Conservation (phyloP, 2,797 vertebrate genomes). For the Tokudaia muenninki region DNA sequence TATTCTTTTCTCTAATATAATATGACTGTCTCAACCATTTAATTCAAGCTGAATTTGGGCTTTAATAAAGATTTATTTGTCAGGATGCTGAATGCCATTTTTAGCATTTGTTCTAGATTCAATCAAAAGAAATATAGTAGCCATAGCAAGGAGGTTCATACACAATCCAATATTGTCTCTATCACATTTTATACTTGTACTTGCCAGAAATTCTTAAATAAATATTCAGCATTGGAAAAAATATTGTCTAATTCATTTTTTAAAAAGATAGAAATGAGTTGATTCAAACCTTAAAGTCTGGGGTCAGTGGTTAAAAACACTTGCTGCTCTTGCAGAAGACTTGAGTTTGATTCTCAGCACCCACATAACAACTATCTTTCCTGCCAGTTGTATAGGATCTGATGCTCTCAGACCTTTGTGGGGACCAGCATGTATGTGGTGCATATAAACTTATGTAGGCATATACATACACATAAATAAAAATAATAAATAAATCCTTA, state of each 20-base stretch:
- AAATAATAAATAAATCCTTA: neutral
- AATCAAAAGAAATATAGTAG: slow-evolving; percentile 29
- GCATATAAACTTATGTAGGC: neutral
- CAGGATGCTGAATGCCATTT: slow-evolving; percentile 55
- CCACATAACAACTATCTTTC: neutral
- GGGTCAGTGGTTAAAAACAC: neutral
- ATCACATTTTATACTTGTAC: neutral
- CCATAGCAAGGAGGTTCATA: neutral
- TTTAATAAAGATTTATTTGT: slow-evolving; percentile 70
- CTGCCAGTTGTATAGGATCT: neutral
- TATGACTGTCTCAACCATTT: slow-evolving; percentile 56
- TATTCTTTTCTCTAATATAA: slow-evolving; percentile 67
- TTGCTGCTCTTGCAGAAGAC: neutral
- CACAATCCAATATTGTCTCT: neutral
- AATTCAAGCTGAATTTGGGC: slow-evolving; percentile 68
- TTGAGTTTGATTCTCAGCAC: neutral
- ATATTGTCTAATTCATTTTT: slow-evolving; percentile 25
- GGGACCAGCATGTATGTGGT: neutral
- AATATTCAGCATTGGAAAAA: slow-evolving; percentile 40
- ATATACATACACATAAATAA: neutral
- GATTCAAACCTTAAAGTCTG: neutral
- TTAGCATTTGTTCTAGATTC: slow-evolving; percentile 55
- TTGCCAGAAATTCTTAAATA: slow-evolving; percentile 63
- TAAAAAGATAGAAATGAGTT: slow-evolving; percentile 1
- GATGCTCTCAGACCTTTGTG: neutral